Conservation (phyloP, 2,888 invertebrate genomes). For the Argyra leucocephala region DNA sequence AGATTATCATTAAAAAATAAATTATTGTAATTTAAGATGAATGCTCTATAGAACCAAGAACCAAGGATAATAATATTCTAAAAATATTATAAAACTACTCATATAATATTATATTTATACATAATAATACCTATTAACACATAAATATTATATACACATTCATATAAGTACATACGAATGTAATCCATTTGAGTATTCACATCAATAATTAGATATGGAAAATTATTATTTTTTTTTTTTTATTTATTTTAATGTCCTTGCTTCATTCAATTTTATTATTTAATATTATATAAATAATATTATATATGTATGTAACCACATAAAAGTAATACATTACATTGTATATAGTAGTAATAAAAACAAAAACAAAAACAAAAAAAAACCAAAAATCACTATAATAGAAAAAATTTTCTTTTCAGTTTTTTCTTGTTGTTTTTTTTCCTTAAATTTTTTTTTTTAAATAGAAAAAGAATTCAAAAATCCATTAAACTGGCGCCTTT, state of each 20-base stretch:
- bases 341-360: not conserved
- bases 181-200: not conserved
- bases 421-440: too few species aligned
- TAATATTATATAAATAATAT: not conserved
- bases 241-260: not conserved
- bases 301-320: not conserved
- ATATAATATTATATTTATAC: too few species aligned
- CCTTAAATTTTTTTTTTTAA: too few species aligned
- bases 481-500: not conserved
- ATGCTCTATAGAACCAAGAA: not conserved
- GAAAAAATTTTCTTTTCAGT: too few species aligned
- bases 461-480: not conserved
- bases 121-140: not conserved
- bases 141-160: not conserved
- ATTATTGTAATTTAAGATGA: not conserved
- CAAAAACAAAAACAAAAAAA: not conserved
- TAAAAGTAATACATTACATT: not conserved
- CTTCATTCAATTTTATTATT: not conserved
- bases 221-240: not conserved
- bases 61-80: not conserved
- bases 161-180: not conserved
- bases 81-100: not conserved
- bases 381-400: not conserved
- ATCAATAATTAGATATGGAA: not conserved
- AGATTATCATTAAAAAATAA: not conserved